Conservation (phyloP, 2,888 invertebrate genomes). For the Rotaria socialis region DNA sequence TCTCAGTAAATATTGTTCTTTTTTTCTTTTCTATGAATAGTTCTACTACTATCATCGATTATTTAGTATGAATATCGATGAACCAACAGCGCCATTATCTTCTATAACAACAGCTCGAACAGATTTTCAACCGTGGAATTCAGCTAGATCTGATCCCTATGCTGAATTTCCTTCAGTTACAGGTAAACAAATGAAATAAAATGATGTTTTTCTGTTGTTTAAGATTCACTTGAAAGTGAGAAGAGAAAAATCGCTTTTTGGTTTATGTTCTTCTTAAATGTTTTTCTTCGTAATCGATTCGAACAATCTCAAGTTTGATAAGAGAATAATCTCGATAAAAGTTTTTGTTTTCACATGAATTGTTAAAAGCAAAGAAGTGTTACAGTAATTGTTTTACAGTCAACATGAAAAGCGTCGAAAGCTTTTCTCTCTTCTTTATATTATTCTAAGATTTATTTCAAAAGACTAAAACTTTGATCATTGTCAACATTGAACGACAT, state of each 20-base stretch:
- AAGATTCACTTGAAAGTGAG: neutral
- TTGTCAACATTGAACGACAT: too few species aligned
- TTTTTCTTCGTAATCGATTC: neutral
- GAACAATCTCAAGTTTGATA: too few species aligned
- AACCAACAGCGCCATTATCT: neutral
- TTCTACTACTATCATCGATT: neutral
- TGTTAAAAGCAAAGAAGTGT: too few species aligned
- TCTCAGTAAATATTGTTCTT: neutral
- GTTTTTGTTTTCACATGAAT: too few species aligned
- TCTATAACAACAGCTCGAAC: slow-evolving; percentile 37
- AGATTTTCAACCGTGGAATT: slow-evolving; percentile 43
- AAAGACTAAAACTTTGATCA: too few species aligned
- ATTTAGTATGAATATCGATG: slow-evolving; percentile 6
- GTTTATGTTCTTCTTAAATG: neutral
- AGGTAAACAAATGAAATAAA: slow-evolving; percentile 8
- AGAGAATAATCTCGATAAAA: too few species aligned
- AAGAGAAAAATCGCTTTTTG: neutral
- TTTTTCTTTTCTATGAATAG: too few species aligned
- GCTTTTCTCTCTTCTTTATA: too few species aligned
- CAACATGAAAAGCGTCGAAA: too few species aligned
- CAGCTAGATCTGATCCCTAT: neutral
- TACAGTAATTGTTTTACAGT: too few species aligned
- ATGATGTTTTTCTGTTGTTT: neutral
- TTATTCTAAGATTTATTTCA: too few species aligned
- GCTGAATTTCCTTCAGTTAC: slow-evolving; percentile 39